Evolutionary conservation across 2,797 vertebrate species (phyloP), one percentile per base, ranked within the genome.

Genomic region (Podargus strigoides): DNA sequence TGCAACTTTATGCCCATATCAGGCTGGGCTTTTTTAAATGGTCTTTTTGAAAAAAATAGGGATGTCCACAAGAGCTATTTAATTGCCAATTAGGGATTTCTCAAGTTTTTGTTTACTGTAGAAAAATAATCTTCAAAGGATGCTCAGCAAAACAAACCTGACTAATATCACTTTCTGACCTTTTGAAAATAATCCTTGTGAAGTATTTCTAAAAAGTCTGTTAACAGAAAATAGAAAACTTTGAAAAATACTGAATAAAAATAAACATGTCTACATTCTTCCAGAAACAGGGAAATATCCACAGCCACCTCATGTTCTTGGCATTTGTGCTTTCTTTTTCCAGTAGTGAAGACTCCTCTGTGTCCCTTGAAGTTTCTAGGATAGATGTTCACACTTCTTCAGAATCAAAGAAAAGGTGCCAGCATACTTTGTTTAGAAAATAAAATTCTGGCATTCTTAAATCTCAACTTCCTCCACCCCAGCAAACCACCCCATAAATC

Each of bases 71-170:
- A 47, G 64, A 84, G 52, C 47, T 81, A 62, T 55, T 86, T 94
- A 92, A 96, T 96, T 95, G 93, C 62, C 92, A 95, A 66, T 96
- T 95, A 92, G 60, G 26, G 13, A 69, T 90, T 92, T 93, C 74
- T 92, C 50, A 94, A 79, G 44, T 68, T 89, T 85, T 92, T 90
- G 66, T 94, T 94, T 94, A 86, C 73, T 44, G 52, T 78, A 86
- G 39, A 84, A 91, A 87, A 96, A 56, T 2, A 66, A 44, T n/a
- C 30, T 91, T 93, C 84, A 77, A 83, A 90, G 30, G 32, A 56
- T 42, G 34, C 20, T 92, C 75, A 87, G 36, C 30, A 85, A 93
- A 93, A 79, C 56, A 82, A 93, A 85, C 37, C 64, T 84, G 55
- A 79, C 74, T 89, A 92, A 89, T 86, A 76, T 23, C 50, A 76